These are phyloP conservation scores for Lophius americanus DNA, from an alignment of 2,797 vertebrate species.

Conservation along the genomic window DNA sequence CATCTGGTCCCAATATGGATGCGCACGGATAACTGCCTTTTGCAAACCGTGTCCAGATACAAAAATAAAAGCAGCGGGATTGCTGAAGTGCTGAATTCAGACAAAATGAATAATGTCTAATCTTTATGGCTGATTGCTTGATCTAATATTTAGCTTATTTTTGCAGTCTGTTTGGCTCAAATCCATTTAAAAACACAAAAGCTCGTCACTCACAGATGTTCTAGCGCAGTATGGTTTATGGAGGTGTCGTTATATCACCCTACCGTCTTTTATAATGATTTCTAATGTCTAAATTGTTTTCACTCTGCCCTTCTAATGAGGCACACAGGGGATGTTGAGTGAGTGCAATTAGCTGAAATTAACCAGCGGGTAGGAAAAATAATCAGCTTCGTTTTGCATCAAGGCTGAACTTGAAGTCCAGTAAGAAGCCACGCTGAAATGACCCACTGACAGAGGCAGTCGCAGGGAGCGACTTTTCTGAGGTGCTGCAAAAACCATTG, in stretches of 20 bases:
- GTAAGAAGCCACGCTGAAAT: neutral
- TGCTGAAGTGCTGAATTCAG: neutral
- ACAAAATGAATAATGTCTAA: neutral
- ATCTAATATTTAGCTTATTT: neutral
- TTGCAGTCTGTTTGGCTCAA: conserved; percentile 11
- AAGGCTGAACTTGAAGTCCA: neutral
- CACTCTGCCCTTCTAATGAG: conserved; percentile 41
- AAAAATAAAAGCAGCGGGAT: neutral
- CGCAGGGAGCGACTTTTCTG: conserved; percentile 26
- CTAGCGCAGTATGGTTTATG: conserved; percentile 17
- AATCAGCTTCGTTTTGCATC: conserved; percentile 3
- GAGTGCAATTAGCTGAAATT: conserved; percentile 34
- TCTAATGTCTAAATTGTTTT: conserved; percentile 23
- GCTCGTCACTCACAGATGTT: conserved; percentile 37
- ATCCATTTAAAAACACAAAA: conserved; percentile 18
- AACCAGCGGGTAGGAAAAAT: conserved; percentile 14
- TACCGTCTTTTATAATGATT: conserved; percentile 21
- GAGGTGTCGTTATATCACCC: conserved; percentile 9
- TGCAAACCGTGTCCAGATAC: conserved; percentile 4
- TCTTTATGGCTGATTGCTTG: conserved; percentile 15
- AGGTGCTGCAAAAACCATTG: conserved; percentile 40
- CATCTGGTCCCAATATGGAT: conserved; percentile 56
- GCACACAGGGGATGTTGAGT: conserved; percentile 38
- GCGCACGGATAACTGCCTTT: conserved; percentile 12
- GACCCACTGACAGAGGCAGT: neutral